These are phyloP conservation scores for Petrocephalus sullivani DNA, from an alignment of 2,797 vertebrate genomes.

Conservation along the genomic window DNA sequence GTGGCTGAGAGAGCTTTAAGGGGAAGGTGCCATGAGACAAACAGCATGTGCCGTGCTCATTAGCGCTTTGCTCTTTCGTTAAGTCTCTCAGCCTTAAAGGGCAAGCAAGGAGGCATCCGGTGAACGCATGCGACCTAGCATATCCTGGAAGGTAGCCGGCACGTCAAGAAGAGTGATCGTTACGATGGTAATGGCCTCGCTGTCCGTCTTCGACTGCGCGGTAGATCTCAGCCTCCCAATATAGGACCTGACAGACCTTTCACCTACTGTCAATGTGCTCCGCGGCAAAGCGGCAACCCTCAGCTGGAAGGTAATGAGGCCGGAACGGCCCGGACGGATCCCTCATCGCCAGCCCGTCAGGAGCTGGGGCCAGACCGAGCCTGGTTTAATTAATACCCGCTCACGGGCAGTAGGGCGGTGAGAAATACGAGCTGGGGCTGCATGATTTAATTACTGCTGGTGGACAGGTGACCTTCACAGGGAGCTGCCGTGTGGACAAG, in stretches of 20 bases:
- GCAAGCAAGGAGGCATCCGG: not conserved
- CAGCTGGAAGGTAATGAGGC: not conserved
- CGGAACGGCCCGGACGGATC: not conserved
- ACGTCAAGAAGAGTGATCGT: not conserved
- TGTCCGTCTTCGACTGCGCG: not conserved
- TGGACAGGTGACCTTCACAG: not conserved
- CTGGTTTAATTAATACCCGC: constrained; percentile 4
- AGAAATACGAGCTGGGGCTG: not conserved
- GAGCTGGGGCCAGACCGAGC: not conserved
- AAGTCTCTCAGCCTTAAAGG: not conserved
- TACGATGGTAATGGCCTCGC: not conserved
- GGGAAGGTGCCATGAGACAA: not conserved
- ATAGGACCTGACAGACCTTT: not conserved
- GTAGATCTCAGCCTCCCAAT: not conserved
- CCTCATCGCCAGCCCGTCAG: not conserved
- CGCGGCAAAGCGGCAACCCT: not conserved
- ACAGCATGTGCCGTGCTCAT: not conserved
- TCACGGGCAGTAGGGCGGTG: not conserved
- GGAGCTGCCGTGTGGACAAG: not conserved
- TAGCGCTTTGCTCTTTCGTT: not conserved
- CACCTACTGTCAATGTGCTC: not conserved
- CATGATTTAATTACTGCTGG: not conserved
- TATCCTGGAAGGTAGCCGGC: not conserved
- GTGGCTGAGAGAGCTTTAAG: not conserved
- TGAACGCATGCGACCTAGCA: not conserved